Evolutionary conservation across 2,113 vertebrate genomes (phyloP).

Genomic region (Bujurquina vittata): DNA sequence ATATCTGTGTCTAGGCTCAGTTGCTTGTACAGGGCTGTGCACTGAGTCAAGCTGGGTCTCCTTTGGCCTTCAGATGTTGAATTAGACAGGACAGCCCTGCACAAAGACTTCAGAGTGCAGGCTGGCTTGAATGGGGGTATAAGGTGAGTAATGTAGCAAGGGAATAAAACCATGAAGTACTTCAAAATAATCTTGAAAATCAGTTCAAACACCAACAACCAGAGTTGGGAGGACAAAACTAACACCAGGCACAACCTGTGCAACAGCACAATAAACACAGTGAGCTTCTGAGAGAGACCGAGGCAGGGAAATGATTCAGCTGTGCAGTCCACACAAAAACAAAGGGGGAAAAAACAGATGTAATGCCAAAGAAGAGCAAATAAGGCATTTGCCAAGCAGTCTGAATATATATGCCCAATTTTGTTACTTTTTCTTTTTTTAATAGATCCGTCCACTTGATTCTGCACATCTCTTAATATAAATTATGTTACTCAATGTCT

Average conservation of each 20-base stretch:
- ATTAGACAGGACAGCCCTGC: background rate
- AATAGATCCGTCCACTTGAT: background rate
- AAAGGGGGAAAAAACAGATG: background rate
- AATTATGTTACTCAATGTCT: background rate
- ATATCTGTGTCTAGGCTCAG: background rate
- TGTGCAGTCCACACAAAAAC: background rate
- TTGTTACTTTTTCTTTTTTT: background rate
- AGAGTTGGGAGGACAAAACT: background rate
- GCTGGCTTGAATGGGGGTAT: background rate
- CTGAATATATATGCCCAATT: background rate
- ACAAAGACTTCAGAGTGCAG: background rate
- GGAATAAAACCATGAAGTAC: background rate
- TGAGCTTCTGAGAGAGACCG: background rate
- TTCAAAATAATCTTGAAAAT: constrained; percentile 6
- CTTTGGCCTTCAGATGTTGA: background rate
- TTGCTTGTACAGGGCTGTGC: background rate
- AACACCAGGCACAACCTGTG: background rate
- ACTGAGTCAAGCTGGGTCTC: background rate
- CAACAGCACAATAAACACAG: background rate
- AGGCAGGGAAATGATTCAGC: background rate
- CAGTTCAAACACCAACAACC: background rate
- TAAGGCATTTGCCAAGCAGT: background rate
- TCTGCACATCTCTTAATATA: background rate
- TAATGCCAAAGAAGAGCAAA: background rate
- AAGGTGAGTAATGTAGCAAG: constrained; percentile 2